phyloP scores from a whole-genome alignment of 2,797 vertebrate genomes.

The Lateolabrax maculatus region DNA sequence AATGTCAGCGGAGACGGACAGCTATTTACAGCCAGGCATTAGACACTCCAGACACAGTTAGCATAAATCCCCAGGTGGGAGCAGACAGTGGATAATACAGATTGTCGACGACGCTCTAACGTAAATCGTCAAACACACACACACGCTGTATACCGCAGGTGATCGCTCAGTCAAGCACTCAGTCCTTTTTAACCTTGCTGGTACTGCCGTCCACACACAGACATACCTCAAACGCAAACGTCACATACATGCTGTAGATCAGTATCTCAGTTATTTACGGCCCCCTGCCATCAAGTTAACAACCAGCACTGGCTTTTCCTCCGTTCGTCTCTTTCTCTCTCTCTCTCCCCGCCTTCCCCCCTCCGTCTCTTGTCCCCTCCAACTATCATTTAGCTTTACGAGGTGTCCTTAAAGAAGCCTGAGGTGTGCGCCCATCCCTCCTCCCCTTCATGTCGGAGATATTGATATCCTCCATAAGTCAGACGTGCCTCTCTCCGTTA shows the following conservation, averaged over 20 bases:
- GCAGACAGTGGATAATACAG: constrained; percentile 56
- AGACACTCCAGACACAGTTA: constrained; percentile 89
- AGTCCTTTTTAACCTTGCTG: constrained; percentile 69
- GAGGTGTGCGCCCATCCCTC: constrained; percentile 85
- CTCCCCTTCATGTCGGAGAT: constrained; percentile 91
- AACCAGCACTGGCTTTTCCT: constrained; percentile 87
- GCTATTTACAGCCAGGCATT: constrained; percentile 91
- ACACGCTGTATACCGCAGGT: constrained; percentile 31
- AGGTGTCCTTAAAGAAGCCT: constrained; percentile 92
- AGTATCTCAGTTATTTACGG: constrained; percentile 89
- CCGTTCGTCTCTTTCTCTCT: no score
- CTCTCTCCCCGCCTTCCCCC: constrained; percentile 20
- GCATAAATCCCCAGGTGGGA: constrained; percentile 92
- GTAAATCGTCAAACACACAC: constrained; percentile 54
- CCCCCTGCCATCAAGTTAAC: constrained; percentile 87
- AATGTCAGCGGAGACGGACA: constrained; percentile 86
- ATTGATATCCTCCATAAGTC: constrained; percentile 92
- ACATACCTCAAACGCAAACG: constrained; percentile 42
- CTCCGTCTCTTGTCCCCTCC: constrained; percentile 79
- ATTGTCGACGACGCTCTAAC: constrained; percentile 31
- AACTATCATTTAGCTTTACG: constrained; percentile 97
- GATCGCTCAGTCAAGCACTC: constrained; percentile 74
- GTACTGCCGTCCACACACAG: constrained; percentile 40
- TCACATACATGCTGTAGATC: constrained; percentile 62
- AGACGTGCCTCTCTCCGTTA: constrained; percentile 86